Base-by-base conservation (phyloP, 2,888 invertebrate genomes). In the Anodontia alba region DNA sequence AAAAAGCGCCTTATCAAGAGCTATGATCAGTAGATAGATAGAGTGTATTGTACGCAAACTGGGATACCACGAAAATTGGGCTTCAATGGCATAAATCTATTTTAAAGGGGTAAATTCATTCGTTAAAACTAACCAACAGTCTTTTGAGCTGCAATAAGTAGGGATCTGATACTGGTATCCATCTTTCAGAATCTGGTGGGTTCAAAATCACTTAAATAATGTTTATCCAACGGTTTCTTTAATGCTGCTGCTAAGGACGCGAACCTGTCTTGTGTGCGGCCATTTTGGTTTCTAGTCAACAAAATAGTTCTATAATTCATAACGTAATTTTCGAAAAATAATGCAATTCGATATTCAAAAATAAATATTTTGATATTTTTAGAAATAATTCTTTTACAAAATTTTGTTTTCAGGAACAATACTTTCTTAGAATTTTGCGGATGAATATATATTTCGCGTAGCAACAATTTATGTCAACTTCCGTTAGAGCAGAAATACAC, bases 121-220 rank as follows among this genome's bases (percentile, higher is more conserved):
- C 38, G 38, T 8, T 38, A 8, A 38, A 38, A 38, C 74, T 51
- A 85, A 89, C 89, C 90, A 68, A 74, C 70, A 36, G 80, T 75
- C 51, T 86, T 88, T 73, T 88, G 88, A 26, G 89, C 89, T 20
- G 88, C 80, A 36, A 86, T 73, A 15, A 91, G 75, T 10, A 91
- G 75, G 5, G 84, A 89, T 69, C 91, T 79, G 23, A 91, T 89
- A 72, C 89, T 90, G 3, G 89, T 83, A 87, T 91, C 91, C 91
- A 91, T 91, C 17, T 74, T 84, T 10, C 7, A 12, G 15, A 8
- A 7, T 54, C 23, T 26, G 23, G 10, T 26, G 20, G 29, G 10
- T 46, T 12, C n/a, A 12, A 8, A 46, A 17, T 17, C n/a, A n/a
- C n/a, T n/a, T n/a, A n/a, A n/a, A n/a, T n/a, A n/a, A n/a, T n/a